Percentiles rank a stretch among this genome's conserved stretches.
Conservation (phyloP, 1,140 invertebrate genomes). For the Pseudobourletiella spinata region DNA sequence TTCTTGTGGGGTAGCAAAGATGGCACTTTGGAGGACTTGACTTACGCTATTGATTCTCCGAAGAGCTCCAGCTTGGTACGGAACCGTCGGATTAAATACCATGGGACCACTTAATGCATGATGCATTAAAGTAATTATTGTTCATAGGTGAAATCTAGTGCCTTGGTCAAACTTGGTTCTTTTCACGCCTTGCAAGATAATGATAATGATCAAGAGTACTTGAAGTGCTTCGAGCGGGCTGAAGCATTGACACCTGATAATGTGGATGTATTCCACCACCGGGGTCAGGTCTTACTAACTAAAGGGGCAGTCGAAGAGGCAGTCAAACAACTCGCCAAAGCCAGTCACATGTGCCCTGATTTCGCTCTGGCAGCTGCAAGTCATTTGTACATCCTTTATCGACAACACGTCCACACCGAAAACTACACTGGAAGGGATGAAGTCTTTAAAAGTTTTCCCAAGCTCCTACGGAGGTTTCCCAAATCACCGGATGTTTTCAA, state of each 20-base stretch:
- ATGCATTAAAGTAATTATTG: too few relatives aligned
- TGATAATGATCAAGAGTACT: constrained; percentile 57
- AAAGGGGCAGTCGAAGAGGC: constrained; percentile 35
- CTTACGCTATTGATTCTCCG: constrained; percentile 51
- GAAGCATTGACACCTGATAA: constrained; percentile 64
- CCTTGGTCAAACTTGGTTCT: constrained; percentile 79
- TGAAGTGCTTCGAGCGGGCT: constrained; percentile 68
- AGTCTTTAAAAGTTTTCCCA: constrained; percentile 61
- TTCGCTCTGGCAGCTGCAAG: constrained; percentile 20
- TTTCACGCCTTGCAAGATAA: constrained; percentile 57
- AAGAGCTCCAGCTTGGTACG: constrained; percentile 47
- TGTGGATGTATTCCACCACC: constrained; percentile 73
- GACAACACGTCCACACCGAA: constrained; percentile 50
- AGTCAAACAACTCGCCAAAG: constrained; percentile 43
- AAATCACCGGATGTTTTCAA: constrained; percentile 73
- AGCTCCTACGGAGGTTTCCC: constrained; percentile 67
- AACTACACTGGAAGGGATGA: constrained; percentile 49
- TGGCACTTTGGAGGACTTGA: constrained; percentile 62
- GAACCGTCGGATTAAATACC: too few relatives aligned
- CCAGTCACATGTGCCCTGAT: constrained; percentile 8
- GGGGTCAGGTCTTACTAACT: constrained; percentile 48
- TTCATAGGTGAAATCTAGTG: constrained; percentile 67
- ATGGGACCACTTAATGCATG: too few relatives aligned
- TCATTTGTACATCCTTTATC: constrained; percentile 75
- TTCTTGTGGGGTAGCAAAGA: constrained; percentile 62